Base-by-base conservation (phyloP, 2,797 vertebrate species). In the Glyptemys insculpta region DNA sequence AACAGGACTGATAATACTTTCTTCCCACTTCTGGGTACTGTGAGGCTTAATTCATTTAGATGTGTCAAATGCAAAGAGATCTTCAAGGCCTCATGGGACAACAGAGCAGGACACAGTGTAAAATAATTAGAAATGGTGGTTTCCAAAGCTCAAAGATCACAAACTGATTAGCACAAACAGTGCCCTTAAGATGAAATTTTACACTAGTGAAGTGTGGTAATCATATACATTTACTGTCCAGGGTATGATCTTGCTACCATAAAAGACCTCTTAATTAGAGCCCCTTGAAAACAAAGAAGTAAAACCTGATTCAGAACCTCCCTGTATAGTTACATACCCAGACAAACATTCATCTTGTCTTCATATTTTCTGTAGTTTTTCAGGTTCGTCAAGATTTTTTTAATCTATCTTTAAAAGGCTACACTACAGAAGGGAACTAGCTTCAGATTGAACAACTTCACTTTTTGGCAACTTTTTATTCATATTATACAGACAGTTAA, bases 281-380 rank as follows among this genome's bases (percentile, higher is more conserved):
- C 49, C 68, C 86, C 89, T 80, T 59, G 37, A 94, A 90, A 86
- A 88, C 47, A 79, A 96, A 95, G 96, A 97, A 93, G 95, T 96
- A 96, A 96, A 97, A 95, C 97, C 88, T 88, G 89, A 97, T 94
- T 83, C 37, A 94, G 76, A 90, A 81, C 34, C 47, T 78, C 50
- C 44, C 87, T 29, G 23, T 7, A 8, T 90, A 96, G 78, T 92
- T 83, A 81, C 83, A 93, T 92, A 94, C 90, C 57, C 88, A 96
- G 89, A 92, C 80, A 96, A 95, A 96, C 81, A 90, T 87, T 94
- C 86, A 82, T 74, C 52, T 94, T 91, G 53, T 80, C 72, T 84
- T 97, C 87, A 23, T 52, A 92, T 95, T 95, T n/a, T 6, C 81
- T 76, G 91, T 79, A 59, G 90, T 47, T 96, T 96, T 97, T 97